These are phyloP conservation scores for Sciurus vulgaris DNA, from an alignment of 2,797 vertebrate species.

Conservation along the genomic window DNA sequence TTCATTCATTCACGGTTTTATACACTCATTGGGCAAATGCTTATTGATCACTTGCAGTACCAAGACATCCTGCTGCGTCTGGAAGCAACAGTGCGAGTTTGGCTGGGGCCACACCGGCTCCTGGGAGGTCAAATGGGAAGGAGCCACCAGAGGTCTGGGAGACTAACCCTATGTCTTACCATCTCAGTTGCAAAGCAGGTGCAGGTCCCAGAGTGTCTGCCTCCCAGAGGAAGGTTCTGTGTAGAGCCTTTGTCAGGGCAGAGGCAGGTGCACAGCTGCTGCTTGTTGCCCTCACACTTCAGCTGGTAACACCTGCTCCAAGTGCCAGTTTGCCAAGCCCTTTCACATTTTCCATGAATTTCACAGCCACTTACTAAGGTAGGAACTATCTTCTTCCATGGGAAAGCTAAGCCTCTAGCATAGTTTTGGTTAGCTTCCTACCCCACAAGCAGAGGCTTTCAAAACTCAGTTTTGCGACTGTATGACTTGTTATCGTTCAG, in stretches of 20 bases:
- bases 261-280: background rate
- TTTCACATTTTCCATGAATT: background rate
- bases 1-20: constrained; percentile 16
- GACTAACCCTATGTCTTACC: background rate
- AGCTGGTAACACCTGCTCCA: background rate
- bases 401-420: background rate
- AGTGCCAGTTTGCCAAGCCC: background rate
- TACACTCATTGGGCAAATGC: constrained; percentile 14
- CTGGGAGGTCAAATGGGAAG: background rate
- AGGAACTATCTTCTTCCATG: background rate
- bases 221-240: background rate
- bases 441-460: background rate
- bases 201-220: background rate
- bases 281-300: background rate
- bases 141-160: background rate
- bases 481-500: background rate
- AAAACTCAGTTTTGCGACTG: constrained; percentile 19
- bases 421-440: background rate
- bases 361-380: constrained; percentile 19
- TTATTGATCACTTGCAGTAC: background rate
- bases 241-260: background rate
- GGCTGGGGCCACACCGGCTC: background rate
- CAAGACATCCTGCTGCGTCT: background rate
- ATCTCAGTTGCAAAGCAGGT: background rate
- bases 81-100: constrained; percentile 32